Percentiles rank a stretch among this genome's conserved stretches.
phyloP scores from a whole-genome alignment of 2,888 invertebrate species.

The Dione juno region DNA sequence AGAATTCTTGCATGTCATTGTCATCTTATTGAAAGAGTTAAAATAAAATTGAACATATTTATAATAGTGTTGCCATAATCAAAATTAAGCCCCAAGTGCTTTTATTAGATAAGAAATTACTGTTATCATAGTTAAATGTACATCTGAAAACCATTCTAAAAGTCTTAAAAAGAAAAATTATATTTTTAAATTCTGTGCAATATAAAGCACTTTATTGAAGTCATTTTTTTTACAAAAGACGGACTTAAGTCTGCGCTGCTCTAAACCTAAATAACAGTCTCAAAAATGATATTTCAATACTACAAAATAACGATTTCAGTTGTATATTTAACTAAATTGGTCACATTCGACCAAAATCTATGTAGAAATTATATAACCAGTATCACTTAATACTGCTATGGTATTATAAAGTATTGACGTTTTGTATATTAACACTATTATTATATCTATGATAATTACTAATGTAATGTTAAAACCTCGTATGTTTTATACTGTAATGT shows the following conservation, averaged over 20 bases:
- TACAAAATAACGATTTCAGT: background rate
- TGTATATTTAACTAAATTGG: constrained; percentile 1
- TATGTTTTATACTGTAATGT: constrained; percentile 14
- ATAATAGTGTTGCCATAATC: constrained; percentile 38
- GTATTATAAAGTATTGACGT: constrained; percentile 32
- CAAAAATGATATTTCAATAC: background rate
- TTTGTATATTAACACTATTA: constrained; percentile 50
- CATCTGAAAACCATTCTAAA: background rate
- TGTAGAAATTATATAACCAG: constrained; percentile 18
- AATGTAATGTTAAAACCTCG: background rate
- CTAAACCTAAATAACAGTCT: too few relatives aligned
- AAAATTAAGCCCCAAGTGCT: constrained; percentile 55
- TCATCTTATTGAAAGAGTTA: too few relatives aligned
- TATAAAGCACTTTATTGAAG: too few relatives aligned
- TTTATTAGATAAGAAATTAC: constrained; percentile 32
- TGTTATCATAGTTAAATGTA: constrained; percentile 24
- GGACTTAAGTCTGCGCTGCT: too few relatives aligned
- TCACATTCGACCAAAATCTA: constrained; percentile 16
- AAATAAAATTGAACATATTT: background rate
- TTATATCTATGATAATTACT: constrained; percentile 16
- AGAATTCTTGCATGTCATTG: too few relatives aligned
- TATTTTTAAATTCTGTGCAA: too few relatives aligned
- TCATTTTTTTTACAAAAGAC: too few relatives aligned
- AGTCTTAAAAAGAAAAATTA: too few relatives aligned
- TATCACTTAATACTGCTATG: constrained; percentile 30